Percentiles rank a stretch among this genome's conserved stretches.
Conservation (phyloP, 2,113 vertebrate genomes). For the Antidorcas marsupialis region DNA sequence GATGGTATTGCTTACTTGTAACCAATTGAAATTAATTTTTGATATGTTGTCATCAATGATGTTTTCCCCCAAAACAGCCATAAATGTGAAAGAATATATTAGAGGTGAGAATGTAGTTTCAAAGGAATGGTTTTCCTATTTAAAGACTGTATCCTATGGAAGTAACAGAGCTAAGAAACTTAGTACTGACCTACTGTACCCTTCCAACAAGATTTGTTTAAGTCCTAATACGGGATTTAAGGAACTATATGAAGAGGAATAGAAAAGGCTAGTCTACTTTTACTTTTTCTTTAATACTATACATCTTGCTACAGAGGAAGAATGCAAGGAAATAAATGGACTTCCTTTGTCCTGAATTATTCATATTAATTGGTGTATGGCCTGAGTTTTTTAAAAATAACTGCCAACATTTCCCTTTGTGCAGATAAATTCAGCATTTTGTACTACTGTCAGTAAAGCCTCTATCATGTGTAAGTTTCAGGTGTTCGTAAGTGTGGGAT, state of each 20-base stretch:
- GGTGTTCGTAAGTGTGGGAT: not conserved
- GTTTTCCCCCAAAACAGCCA: not conserved
- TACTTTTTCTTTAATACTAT: not conserved
- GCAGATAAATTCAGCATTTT: constrained; percentile 26
- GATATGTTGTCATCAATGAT: not conserved
- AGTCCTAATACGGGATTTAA: not conserved
- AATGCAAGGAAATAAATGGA: constrained; percentile 8
- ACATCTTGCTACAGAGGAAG: constrained; percentile 18
- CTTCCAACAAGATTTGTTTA: not conserved
- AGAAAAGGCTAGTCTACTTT: not conserved
- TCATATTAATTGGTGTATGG: constrained; percentile 25
- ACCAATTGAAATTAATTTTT: constrained; percentile 31
- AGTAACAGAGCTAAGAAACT: not conserved
- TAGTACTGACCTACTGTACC: not conserved
- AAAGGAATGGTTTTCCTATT: constrained; percentile 11
- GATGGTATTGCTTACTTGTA: not conserved
- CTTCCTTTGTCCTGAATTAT: constrained; percentile 43
- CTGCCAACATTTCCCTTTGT: constrained; percentile 7
- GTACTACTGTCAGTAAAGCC: not conserved
- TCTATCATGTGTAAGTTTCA: constrained; percentile 2
- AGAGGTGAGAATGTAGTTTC: not conserved
- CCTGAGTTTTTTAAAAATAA: not conserved
- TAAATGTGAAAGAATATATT: not conserved
- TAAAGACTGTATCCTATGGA: not conserved
- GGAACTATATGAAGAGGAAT: not conserved